These are phyloP conservation scores for Pseudomyrmex sp. DNA, from an alignment of 1,140 invertebrate species.

Conservation along the genomic window DNA sequence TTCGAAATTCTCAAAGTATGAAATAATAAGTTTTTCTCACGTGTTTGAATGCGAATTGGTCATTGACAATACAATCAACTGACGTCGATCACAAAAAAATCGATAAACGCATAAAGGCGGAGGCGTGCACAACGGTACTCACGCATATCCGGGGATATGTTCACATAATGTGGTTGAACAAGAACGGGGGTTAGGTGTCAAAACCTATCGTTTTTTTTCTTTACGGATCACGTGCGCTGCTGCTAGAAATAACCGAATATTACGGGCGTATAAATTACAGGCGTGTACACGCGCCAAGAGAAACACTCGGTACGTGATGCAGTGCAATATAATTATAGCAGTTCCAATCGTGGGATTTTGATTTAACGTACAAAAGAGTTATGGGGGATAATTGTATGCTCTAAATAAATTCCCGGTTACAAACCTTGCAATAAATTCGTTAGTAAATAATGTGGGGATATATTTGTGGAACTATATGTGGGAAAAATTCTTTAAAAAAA, in stretches of 20 bases:
- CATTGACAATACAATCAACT: neutral
- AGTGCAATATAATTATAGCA: constrained; percentile 25
- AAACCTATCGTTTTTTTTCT: constrained; percentile 80
- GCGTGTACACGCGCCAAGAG: constrained; percentile 20
- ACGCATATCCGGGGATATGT: constrained; percentile 67
- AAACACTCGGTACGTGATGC: constrained; percentile 45
- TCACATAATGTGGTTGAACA: constrained; percentile 57
- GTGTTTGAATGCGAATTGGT: neutral
- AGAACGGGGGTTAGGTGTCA: constrained; percentile 61
- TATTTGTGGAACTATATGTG: constrained; percentile 9
- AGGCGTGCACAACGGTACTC: constrained; percentile 40
- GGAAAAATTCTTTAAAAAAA: neutral
- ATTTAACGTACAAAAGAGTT: constrained; percentile 46
- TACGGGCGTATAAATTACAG: constrained; percentile 57
- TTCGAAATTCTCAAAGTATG: neutral
- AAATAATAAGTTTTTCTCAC: neutral
- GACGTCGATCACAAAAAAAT: constrained; percentile 17
- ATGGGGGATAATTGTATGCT: constrained; percentile 22
- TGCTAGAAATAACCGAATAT: constrained; percentile 75
- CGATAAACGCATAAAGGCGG: constrained; percentile 31
- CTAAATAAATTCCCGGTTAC: constrained; percentile 45
- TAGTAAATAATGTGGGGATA: neutral
- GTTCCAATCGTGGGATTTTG: constrained; percentile 38
- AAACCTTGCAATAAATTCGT: constrained; percentile 33
- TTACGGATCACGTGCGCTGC: constrained; percentile 78